Base-by-base conservation (phyloP, 2,113 vertebrate species). In the Cryptotis parvus region DNA sequence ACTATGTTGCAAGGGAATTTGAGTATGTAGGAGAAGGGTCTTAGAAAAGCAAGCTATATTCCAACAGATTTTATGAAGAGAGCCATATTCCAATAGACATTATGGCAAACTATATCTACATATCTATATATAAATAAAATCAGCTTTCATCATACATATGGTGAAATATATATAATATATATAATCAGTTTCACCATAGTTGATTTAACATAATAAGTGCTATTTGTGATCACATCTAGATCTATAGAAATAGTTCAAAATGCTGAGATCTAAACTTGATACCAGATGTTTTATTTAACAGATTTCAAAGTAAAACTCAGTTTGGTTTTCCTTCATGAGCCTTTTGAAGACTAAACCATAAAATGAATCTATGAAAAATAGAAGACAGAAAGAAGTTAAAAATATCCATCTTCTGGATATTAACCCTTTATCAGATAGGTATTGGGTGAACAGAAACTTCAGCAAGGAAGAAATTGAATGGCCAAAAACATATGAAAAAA, bases 311-410 rank as follows among this genome's bases (percentile, higher is more conserved):
- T 92, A 94, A 93, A 97, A 96, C 96, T 95, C 93, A 95, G 31
- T 96, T 97, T 95, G 87, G 87, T 96, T 98, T 96, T 96, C 97
- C 95, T 97, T 97, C 95, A 95, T 96, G 95, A 91, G 82, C 91
- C 96, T 97, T 97, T 95, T 72, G 96, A 97, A 92, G 43, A 84
- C 97, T 96, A 81, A 91, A 92, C 24, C 22, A 88, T 74, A 83
- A 94, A 95, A 91, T 61, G 37, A 92, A 77, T 78, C 65, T 87
- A 37, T 72, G 26, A 35, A 84, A 89, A 91, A 11, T 22, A 87
- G 12, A 72, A 70, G 70, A 78, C 0, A 7, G 11, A 89, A 37
- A 35, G 72, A 15, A 89, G 8, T 58, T 2, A 55, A 58, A 9
- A 89, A 85, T 55, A 31, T 37, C 15, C 41, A 55, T n/a, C n/a